These are phyloP conservation scores for Gymnothorax reevesii DNA, from an alignment of 2,797 vertebrate species.

Conservation along the genomic window DNA sequence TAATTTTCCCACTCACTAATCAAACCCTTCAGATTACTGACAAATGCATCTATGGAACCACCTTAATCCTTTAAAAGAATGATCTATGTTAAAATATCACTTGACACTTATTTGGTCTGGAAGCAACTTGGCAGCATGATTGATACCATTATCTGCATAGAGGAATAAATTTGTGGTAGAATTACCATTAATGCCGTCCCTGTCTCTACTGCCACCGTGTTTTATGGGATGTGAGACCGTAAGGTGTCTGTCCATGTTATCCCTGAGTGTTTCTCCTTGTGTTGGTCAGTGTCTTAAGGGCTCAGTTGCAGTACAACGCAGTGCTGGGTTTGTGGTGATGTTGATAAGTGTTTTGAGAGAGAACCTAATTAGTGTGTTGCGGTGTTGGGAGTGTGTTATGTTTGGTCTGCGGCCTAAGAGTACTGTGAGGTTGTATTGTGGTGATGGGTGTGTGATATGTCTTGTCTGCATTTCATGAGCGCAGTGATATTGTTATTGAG, in stretches of 20 bases:
- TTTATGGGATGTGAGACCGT: not conserved
- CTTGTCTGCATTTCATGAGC: not conserved
- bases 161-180: not conserved
- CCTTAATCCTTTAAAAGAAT: not conserved
- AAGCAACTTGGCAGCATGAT: not conserved
- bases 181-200: not conserved
- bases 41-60: not conserved
- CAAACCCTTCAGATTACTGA: not conserved
- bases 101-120: not conserved
- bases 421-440: not conserved
- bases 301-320: too few species aligned
- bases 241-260: not conserved
- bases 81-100: not conserved
- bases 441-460: not conserved
- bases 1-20: not conserved
- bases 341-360: too few species aligned
- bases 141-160: not conserved
- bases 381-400: not conserved
- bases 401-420: not conserved
- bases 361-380: not conserved
- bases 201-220: not conserved
- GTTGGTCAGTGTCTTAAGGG: not conserved
- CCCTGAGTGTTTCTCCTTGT: not conserved
- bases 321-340: too few species aligned
- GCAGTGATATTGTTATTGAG: too few species aligned